phyloP scores from a whole-genome alignment of 2,888 invertebrate genomes.

The Papilio demoleus region DNA sequence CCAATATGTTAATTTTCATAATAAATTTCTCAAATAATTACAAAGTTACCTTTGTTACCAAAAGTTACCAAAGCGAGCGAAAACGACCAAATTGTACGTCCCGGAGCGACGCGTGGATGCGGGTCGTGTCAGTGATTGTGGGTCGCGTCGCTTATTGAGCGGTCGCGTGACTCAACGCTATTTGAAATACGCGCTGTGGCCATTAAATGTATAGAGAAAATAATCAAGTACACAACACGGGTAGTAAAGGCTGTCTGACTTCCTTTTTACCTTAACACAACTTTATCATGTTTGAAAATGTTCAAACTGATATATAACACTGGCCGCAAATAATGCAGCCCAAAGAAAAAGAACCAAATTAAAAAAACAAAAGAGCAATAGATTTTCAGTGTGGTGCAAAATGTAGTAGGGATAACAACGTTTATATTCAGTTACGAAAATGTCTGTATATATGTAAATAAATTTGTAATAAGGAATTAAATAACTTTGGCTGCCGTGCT shows the following conservation, averaged over 20 bases:
- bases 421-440: too few relatives aligned
- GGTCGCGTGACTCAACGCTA: constrained; percentile 55
- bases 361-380: too few relatives aligned
- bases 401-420: too few relatives aligned
- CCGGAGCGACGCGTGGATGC: constrained; percentile 44
- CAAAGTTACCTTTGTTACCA: not conserved
- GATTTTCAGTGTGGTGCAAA: too few relatives aligned
- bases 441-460: too few relatives aligned
- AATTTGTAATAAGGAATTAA: too few relatives aligned
- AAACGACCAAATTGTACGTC: constrained; percentile 36
- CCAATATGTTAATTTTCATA: not conserved
- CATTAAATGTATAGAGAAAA: constrained; percentile 43
- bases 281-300: not conserved
- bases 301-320: too few relatives aligned
- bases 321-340: too few relatives aligned
- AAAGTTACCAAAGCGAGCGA: constrained; percentile 2
- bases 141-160: constrained; percentile 51
- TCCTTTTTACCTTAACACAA: not conserved
- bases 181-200: constrained; percentile 55
- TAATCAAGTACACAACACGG: not conserved
- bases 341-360: too few relatives aligned
- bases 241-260: not conserved
- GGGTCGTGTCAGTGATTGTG: too few relatives aligned
- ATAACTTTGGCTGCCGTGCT: too few relatives aligned
- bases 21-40: constrained; percentile 7